Conservation (phyloP, 2,113 vertebrate species). For the Coptodon rendalli region DNA sequence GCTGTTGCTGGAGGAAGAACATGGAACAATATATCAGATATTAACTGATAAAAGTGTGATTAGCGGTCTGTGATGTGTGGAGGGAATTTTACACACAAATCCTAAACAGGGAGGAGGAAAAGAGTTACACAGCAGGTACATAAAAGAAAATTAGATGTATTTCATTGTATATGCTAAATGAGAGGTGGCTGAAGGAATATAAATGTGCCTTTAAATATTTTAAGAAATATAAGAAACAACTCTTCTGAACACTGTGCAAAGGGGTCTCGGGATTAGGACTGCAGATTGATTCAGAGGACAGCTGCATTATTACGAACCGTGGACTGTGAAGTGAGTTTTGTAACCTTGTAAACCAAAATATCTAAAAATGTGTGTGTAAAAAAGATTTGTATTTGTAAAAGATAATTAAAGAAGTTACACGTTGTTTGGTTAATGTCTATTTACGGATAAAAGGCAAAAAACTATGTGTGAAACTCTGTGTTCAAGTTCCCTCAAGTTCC, state of each 20-base stretch:
- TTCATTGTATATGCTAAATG: neutral
- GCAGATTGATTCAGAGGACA: neutral
- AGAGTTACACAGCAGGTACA: neutral
- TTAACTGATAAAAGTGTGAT: neutral
- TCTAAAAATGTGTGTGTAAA: neutral
- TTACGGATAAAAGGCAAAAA: neutral
- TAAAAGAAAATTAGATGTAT: neutral
- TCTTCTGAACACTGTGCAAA: neutral
- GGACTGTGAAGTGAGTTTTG: neutral
- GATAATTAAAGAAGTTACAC: neutral
- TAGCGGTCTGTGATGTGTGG: accelerated
- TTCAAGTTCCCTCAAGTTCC: neutral
- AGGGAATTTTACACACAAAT: no score
- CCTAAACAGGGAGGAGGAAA: neutral
- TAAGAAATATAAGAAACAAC: neutral
- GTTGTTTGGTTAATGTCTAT: neutral
- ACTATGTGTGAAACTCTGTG: neutral
- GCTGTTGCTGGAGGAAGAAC: neutral
- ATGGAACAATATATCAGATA: neutral
- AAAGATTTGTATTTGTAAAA: neutral
- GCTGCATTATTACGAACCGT: accelerated
- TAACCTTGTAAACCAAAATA: neutral
- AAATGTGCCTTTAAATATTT: neutral
- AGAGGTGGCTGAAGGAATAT: neutral
- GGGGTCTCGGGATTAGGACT: accelerated